Evolutionary conservation across 2,888 invertebrate species (phyloP).

Genomic region (Dicyrtomina minuta): DNA sequence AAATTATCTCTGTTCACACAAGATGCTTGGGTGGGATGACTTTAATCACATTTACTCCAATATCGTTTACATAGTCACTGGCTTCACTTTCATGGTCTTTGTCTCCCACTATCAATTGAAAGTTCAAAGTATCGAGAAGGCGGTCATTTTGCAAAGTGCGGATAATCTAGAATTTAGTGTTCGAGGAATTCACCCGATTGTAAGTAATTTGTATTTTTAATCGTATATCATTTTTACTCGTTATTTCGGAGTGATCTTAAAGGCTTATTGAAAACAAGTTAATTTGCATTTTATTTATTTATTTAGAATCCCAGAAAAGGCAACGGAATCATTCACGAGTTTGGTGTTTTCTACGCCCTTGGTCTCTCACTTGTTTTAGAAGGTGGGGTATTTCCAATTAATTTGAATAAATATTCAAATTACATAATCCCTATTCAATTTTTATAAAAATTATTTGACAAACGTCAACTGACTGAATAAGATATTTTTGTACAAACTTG

Average conservation of each 20-base stretch:
- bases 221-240: too few relatives aligned
- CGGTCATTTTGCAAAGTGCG: too few relatives aligned
- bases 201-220: too few relatives aligned
- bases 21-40: slow-evolving; percentile 37
- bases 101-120: slow-evolving; percentile 25
- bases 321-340: slow-evolving; percentile 45
- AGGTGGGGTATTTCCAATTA: slow-evolving; percentile 3
- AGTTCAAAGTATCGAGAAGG: background rate
- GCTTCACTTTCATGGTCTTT: slow-evolving; percentile 39
- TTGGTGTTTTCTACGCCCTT: slow-evolving; percentile 47
- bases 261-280: too few relatives aligned
- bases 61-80: slow-evolving; percentile 44
- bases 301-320: slow-evolving; percentile 15
- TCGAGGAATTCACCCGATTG: background rate
- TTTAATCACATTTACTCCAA: slow-evolving; percentile 52
- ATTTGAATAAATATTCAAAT: background rate
- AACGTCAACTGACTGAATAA: background rate
- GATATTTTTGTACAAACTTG: background rate
- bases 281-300: too few relatives aligned
- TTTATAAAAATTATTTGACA: background rate
- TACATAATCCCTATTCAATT: too few relatives aligned
- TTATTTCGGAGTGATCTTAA: too few relatives aligned
- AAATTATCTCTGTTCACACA: slow-evolving; percentile 45
- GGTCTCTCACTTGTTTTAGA: slow-evolving; percentile 47
- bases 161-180: too few relatives aligned